Conservation (phyloP, 92 coral and sea anemone genomes). For the Actinernus sp. region DNA sequence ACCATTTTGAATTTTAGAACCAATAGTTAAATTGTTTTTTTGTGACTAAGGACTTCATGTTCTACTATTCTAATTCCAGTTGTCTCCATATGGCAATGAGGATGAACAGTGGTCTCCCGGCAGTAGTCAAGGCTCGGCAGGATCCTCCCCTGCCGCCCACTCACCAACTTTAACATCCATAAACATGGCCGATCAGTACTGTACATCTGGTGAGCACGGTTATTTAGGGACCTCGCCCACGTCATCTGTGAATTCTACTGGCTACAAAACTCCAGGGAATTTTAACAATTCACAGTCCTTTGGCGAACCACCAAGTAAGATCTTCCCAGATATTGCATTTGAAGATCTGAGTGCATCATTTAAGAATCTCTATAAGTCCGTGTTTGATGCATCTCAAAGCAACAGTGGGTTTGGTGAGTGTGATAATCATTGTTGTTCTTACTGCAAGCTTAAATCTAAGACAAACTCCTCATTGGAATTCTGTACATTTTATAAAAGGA, state of each 20-base stretch:
- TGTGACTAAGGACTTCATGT: no score
- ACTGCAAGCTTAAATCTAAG: no score
- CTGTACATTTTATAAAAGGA: no score
- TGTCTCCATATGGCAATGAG: constrained; percentile 84
- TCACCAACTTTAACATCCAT: constrained; percentile 83
- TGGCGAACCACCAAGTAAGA: constrained; percentile 94
- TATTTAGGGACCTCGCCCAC: constrained; percentile 20
- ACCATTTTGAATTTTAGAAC: no score
- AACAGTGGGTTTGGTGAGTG: constrained; percentile 72
- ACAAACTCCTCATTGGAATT: no score
- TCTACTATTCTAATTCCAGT: constrained; percentile 20
- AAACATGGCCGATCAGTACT: constrained; percentile 44
- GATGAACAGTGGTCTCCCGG: constrained; percentile 77
- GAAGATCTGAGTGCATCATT: constrained; percentile 99
- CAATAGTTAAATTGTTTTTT: no score
- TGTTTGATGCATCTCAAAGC: constrained; percentile 94
- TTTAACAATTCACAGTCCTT: constrained; percentile 47
- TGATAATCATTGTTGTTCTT: no score
- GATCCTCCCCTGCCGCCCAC: constrained; percentile 63
- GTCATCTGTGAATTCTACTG: constrained; percentile 4
- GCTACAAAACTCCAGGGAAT: constrained; percentile 1
- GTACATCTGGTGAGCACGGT: neutral
- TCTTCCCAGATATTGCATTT: constrained; percentile 92
- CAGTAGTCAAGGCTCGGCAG: constrained; percentile 69
- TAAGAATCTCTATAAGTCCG: constrained; percentile 94